A percentile compares a stretch with the other conserved stretches of the same genome.
phyloP scores from a whole-genome alignment of 2,888 invertebrate genomes.

The Rhagonycha fulva region DNA sequence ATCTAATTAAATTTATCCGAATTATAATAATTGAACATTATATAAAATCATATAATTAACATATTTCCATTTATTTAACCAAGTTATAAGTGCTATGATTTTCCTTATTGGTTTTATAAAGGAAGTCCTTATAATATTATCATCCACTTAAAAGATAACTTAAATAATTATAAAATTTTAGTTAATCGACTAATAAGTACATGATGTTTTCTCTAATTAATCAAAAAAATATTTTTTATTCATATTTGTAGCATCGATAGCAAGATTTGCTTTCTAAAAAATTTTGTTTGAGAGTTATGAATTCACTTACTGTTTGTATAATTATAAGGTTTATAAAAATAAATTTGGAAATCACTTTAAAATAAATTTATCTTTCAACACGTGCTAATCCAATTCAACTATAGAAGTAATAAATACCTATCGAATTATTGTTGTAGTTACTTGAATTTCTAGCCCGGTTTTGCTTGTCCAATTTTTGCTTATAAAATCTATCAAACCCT shows the following conservation, averaged over 20 bases:
- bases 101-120: not conserved
- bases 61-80: no score
- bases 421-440: not conserved
- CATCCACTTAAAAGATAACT: not conserved
- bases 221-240: no score
- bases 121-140: not conserved
- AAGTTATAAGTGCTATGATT: not conserved
- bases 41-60: no score
- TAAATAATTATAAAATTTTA: not conserved
- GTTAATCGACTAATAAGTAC: not conserved
- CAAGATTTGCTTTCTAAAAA: not conserved
- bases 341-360: not conserved
- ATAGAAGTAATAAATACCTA: not conserved
- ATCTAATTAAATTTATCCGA: not conserved
- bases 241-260: not conserved
- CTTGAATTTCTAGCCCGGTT: not conserved
- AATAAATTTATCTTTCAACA: not conserved
- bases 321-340: not conserved
- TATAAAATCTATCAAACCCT: not conserved
- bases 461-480: not conserved
- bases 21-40: not conserved
- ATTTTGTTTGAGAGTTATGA: not conserved
- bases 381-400: not conserved
- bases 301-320: not conserved
- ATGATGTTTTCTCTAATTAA: not conserved